A percentile compares a stretch with the other conserved stretches of the same genome.
Evolutionary conservation across 2,797 vertebrate species (phyloP).

Genomic region (Tauraco hartlaubi): DNA sequence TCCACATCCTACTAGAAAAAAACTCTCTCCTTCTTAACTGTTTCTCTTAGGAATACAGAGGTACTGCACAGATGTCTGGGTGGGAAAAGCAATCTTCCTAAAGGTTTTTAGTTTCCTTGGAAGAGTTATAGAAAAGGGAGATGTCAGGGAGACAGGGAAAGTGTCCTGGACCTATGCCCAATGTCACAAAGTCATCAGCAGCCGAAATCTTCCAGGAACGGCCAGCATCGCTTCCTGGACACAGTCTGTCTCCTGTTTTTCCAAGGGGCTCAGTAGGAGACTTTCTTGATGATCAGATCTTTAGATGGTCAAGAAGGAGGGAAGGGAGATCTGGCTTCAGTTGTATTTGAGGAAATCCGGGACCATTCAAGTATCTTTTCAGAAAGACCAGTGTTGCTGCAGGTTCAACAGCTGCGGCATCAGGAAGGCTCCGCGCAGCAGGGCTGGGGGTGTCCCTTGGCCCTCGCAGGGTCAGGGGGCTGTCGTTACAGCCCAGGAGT

Average conservation of each 20-base stretch:
- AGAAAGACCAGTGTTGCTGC: neutral
- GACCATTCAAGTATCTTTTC: neutral
- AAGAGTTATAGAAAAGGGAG: neutral
- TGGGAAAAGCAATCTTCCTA: neutral
- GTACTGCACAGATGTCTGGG: neutral
- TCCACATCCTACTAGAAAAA: neutral
- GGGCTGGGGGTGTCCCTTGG: neutral
- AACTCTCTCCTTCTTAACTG: neutral
- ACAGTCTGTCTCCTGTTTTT: neutral
- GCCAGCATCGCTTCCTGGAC: neutral
- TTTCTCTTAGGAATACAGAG: neutral
- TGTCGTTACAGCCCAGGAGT: neutral
- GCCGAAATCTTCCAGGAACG: neutral
- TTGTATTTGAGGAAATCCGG: neutral
- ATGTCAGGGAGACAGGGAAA: neutral
- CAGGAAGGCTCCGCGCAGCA: neutral
- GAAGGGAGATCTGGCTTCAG: neutral
- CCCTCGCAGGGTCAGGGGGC: neutral
- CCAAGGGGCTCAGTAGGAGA: neutral
- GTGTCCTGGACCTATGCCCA: neutral
- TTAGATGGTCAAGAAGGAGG: neutral
- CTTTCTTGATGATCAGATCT: neutral
- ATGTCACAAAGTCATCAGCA: neutral
- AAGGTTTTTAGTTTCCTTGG: neutral
- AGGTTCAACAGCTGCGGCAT: fast-evolving